Percentiles rank a stretch among this genome's conserved stretches.
phyloP scores from a whole-genome alignment of 2,888 invertebrate genomes.

The Desoria tigrina region DNA sequence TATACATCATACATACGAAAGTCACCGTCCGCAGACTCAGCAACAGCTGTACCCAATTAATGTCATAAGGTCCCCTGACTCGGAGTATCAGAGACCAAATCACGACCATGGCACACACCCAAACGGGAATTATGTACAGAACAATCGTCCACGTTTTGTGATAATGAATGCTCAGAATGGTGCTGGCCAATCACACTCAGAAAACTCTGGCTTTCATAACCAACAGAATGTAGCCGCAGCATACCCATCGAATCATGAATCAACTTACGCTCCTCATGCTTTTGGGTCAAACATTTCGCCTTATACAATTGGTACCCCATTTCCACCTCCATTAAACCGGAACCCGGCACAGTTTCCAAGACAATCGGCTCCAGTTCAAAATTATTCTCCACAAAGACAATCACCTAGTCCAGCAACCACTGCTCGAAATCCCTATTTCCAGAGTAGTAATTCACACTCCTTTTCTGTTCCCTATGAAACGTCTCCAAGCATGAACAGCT shows the following conservation, averaged over 20 bases:
- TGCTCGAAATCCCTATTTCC: not conserved
- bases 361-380: conserved; percentile 12
- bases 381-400: not conserved
- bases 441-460: not conserved
- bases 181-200: conserved; percentile 10
- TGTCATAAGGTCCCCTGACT: conserved; percentile 36
- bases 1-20: conserved; percentile 42
- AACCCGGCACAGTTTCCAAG: conserved; percentile 9
- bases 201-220: not conserved
- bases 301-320: not conserved
- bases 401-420: not conserved
- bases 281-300: conserved; percentile 13
- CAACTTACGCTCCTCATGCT: conserved; percentile 15
- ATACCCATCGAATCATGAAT: conserved; percentile 5
- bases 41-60: conserved; percentile 39
- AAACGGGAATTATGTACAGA: conserved; percentile 21
- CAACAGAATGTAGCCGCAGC: conserved; percentile 9
- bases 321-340: conserved; percentile 10
- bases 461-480: not conserved
- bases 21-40: conserved; percentile 15
- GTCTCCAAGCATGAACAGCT: not conserved
- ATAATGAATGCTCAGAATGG: conserved; percentile 32
- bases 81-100: conserved; percentile 13
- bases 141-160: conserved; percentile 26
- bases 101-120: not conserved